A percentile compares a stretch with the other conserved stretches of the same genome.
phyloP scores from a whole-genome alignment of 2,888 invertebrate genomes.

The Dysmachus trigonus region DNA sequence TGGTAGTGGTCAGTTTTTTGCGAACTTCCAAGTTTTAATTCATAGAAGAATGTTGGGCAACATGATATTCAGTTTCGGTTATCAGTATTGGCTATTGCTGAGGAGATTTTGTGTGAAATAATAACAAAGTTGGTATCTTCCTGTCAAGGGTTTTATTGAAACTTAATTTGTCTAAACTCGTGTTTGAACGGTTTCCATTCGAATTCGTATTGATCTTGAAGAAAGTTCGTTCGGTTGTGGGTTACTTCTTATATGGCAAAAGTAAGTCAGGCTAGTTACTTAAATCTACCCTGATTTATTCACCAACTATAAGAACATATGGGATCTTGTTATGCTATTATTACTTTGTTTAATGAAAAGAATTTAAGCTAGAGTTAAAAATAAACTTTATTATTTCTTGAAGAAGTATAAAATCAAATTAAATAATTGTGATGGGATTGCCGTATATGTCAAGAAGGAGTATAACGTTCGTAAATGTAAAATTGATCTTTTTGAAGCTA shows the following conservation, averaged over 20 bases:
- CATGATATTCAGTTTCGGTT: not conserved
- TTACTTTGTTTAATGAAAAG: too few relatives aligned
- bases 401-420: too few relatives aligned
- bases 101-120: not conserved
- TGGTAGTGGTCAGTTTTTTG: not conserved
- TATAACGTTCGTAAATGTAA: not conserved
- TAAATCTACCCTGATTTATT: too few relatives aligned
- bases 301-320: too few relatives aligned
- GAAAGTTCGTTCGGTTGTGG: too few relatives aligned
- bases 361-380: too few relatives aligned
- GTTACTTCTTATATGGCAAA: too few relatives aligned
- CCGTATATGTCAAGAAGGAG: not conserved
- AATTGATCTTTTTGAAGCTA: not conserved
- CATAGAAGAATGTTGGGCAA: not conserved
- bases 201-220: not conserved
- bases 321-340: too few relatives aligned
- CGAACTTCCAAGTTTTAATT: not conserved
- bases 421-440: not conserved
- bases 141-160: not conserved
- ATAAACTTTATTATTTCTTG: too few relatives aligned
- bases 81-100: not conserved
- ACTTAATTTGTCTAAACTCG: not conserved
- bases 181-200: not conserved
- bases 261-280: too few relatives aligned
- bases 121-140: not conserved